Conservation (phyloP, 2,797 vertebrate species). For the Cheirogaleus major region DNA sequence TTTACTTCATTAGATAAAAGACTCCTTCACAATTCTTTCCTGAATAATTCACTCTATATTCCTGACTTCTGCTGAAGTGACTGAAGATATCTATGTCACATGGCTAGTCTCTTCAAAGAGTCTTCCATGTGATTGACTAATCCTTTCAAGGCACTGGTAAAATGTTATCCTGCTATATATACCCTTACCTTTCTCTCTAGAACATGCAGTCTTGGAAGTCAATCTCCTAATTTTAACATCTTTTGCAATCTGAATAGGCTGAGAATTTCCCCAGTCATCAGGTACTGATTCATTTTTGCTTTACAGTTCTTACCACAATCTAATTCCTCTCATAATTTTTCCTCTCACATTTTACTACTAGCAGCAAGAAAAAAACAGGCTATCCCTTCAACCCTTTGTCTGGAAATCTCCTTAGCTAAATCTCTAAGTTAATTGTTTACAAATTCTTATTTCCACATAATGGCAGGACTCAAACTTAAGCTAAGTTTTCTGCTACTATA, state of each 20-base stretch:
- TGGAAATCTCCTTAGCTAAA: background rate
- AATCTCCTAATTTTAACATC: background rate
- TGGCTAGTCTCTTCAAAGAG: background rate
- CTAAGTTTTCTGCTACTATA: background rate
- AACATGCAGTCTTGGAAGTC: background rate
- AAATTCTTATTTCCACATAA: background rate
- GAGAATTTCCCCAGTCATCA: background rate
- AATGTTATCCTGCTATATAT: background rate
- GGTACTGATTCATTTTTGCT: background rate
- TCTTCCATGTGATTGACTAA: background rate
- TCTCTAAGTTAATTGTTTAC: background rate
- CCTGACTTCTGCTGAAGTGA: background rate
- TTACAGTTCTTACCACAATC: background rate
- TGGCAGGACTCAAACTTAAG: background rate
- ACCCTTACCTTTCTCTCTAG: background rate
- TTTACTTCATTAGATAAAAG: background rate
- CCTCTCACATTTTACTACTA: conserved; percentile 1
- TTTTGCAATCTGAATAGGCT: background rate
- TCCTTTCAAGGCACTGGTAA: background rate
- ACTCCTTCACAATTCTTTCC: background rate
- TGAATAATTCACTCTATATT: background rate
- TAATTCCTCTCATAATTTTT: background rate
- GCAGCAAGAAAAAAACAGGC: background rate
- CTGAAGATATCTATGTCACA: background rate
- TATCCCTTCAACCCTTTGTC: background rate